phyloP scores from a whole-genome alignment of 2,797 vertebrate genomes.

The Eospalax fontanierii region DNA sequence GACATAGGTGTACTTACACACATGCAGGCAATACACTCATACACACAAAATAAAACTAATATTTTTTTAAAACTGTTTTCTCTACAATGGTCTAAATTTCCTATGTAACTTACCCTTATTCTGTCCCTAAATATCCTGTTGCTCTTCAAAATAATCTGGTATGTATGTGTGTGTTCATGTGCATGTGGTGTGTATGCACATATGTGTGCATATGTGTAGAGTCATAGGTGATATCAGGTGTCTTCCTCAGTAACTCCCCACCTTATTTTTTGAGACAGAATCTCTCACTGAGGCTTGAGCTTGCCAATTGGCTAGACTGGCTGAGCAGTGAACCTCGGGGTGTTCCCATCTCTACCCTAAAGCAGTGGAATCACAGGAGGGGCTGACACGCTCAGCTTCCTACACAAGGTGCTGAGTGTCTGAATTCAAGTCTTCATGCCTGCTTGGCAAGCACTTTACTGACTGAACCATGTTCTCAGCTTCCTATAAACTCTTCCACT shows the following conservation, averaged over 20 bases:
- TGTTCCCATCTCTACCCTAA: too few species aligned
- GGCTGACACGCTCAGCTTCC: neutral
- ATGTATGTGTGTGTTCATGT: too few species aligned
- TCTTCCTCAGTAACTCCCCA: neutral
- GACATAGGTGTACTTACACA: too few species aligned
- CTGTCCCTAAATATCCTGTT: neutral
- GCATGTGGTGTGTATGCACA: neutral
- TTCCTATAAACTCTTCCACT: neutral
- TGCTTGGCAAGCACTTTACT: neutral
- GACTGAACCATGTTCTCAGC: too few species aligned
- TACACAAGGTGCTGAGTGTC: neutral
- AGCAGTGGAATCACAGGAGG: neutral
- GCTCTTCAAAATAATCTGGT: neutral
- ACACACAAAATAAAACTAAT: too few species aligned
- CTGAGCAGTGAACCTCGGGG: neutral
- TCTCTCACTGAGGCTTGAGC: neutral
- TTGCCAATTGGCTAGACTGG: neutral
- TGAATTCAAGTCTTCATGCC: neutral
- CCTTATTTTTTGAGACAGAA: neutral
- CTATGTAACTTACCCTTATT: neutral
- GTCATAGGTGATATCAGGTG: neutral
- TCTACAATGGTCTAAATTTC: neutral
- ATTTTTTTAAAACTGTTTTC: neutral
- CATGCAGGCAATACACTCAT: too few species aligned
- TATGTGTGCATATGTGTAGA: neutral